Evolutionary conservation across 2,797 vertebrate species (phyloP), one percentile per base, ranked within the genome.

Genomic region (Lateolabrax maculatus): DNA sequence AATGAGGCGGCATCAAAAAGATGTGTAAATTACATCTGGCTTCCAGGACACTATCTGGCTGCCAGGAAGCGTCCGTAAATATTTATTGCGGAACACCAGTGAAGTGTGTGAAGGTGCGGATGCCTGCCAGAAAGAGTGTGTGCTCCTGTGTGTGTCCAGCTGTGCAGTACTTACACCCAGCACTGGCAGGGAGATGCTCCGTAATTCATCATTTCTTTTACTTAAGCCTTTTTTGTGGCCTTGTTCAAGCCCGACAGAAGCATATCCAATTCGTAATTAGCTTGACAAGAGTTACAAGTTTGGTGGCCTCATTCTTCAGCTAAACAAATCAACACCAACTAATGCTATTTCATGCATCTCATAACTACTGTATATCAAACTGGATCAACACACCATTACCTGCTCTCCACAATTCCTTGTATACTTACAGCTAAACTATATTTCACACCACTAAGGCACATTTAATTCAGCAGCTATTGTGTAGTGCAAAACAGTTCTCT

Each of bases 11-110:
- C 88, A 92, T 91, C 91, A 93, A 91, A 93, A 92, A 92, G 84
- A 92, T 90, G 88, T 91, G 86, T 91, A 92, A 94, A 92, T 91
- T 91, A 91, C 87, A 94, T 92, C 87, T 93, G 89, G 92, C 86
- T 92, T 89, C 90, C 87, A 90, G 90, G 81, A 91, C 83, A 88
- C 88, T 87, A 85, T 91, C 89, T 87, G 69, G 86, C 80, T 92
- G 90, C 93, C 92, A 92, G 90, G 85, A 91, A 86, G 85, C 74
- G 72, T 92, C 88, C 75, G 91, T 93, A 94, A 93, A 94, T 94
- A 94, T 95, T 92, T 95, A 94, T 92, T 90, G 86, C 84, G 31
- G 82, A 90, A 92, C 91, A 93, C 92, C 92, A 93, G 88, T 93
- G 90, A 83, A 92, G 81, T 92, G 89, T 93, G 89, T 90, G 90